Base-by-base conservation (phyloP, 2,797 vertebrate species). In the Tympanoctomys barrerae region DNA sequence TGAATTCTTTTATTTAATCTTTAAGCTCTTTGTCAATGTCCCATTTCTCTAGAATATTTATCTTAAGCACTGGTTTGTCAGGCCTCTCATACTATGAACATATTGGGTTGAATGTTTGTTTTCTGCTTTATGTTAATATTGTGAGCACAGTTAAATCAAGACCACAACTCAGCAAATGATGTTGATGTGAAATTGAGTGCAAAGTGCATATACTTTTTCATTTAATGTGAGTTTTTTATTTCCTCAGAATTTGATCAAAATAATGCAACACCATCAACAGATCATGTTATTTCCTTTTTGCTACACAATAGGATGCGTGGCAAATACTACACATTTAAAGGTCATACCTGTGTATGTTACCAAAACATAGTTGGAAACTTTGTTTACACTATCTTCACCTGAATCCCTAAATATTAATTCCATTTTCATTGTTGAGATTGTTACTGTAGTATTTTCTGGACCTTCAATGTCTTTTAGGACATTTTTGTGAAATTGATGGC, bases 1-100 rank as follows among this genome's bases (percentile, higher is more conserved):
- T 99, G 99, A 99, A 99, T 99, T 99, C 99, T 81, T 99, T 99
- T 97, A 99, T 99, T 98, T 99, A 99, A 98, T 93, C 91, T 91
- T 92, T 87, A 96, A 98, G 98, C 97, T 98, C 0, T 16, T 86
- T 95, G 90, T 96, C 97, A 83, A 87, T 91, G 73, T 85, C 57
- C 90, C 59, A 80, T 73, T 97, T 97, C 97, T 97, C 88, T 96
- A 98, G 96, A 87, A 95, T 83, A 96, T 96, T 91, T 87, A 42
- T 94, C 96, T 93, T 96, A 97, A 98, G 97, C 97, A 97, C 94
- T 98, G 97, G 97, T 96, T 90, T 94, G 19, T 97, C 97, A 81
- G 95, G 90, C 96, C 96, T 94, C 97, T 98, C 97, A 91, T 97
- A 87, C 95, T 97, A 84, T 94, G 97, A 97, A 98, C 97, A 96